Percentiles rank a stretch among this genome's conserved stretches.
These are phyloP conservation scores for Tillus elongatus DNA, from an alignment of 2,888 invertebrate species.

Conservation along the genomic window DNA sequence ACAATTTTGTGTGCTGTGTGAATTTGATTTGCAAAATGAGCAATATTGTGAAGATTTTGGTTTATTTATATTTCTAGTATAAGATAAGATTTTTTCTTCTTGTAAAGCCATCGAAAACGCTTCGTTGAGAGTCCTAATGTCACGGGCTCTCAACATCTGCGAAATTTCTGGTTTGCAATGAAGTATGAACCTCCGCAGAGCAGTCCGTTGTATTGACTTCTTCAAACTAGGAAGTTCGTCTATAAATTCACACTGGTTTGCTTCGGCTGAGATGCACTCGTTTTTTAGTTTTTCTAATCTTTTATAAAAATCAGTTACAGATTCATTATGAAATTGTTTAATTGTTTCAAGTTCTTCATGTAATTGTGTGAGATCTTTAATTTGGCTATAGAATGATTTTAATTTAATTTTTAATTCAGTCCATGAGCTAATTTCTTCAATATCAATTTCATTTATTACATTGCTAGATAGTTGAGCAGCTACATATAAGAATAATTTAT, in stretches of 20 bases:
- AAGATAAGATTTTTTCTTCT: constrained; percentile 13
- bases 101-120: constrained; percentile 15
- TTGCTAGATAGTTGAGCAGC: constrained; percentile 2
- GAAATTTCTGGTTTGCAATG: constrained; percentile 14
- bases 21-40: constrained; percentile 10
- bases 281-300: constrained; percentile 17
- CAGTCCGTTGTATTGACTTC: constrained; percentile 12
- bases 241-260: neutral
- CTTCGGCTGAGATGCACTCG: constrained; percentile 15
- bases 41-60: constrained; percentile 3
- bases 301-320: constrained; percentile 16
- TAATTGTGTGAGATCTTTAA: constrained; percentile 11
- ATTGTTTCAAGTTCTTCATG: constrained; percentile 18
- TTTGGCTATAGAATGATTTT: constrained; percentile 14
- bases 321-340: constrained; percentile 13
- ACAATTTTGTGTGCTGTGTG: constrained; percentile 11
- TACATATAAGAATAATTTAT: constrained; percentile 1
- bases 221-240: constrained; percentile 9
- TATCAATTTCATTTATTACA: neutral
- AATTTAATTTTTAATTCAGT: constrained; percentile 10
- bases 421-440: neutral
- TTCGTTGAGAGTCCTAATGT: constrained; percentile 14
- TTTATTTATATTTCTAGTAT: constrained; percentile 8
- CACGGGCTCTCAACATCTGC: constrained; percentile 14
- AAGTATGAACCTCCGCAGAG: constrained; percentile 15